Evolutionary conservation across 1,140 invertebrate species (phyloP), one percentile per base, ranked within the genome.

Genomic region (Armadillidium nasatum): DNA sequence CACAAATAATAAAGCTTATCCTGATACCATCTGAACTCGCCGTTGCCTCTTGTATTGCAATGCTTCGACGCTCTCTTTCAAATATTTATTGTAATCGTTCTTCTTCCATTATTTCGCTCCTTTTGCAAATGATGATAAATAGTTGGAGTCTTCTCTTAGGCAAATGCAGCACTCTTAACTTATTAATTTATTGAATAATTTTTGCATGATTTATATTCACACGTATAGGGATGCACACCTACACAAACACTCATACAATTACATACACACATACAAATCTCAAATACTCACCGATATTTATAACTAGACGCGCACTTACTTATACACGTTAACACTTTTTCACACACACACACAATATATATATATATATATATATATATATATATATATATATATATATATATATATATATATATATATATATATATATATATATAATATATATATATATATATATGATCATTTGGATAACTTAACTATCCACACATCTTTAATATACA

Each of bases 111-210:
- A 60, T 60, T 60, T 60, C 50, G 19, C 11, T 15, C 50, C 11
- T 60, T 60, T 60, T 19, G 19, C 50, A 60, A 60, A 60, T 60
- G 50, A 60, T 60, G 50, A 60, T 60, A 60, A 60, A 60, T 60
- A 60, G 50, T 15, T 15, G 19, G 19, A 19, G 2, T 60, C 11
- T 60, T 19, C 50, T 15, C 50, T 60, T 60, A 67, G 66, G 19
- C 66, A 67, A 67, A 67, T 22, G 66, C 19, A 19, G 22, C 19
- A 67, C 19, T 67, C 66, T 67, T 67, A 67, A 21, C 19, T 21
- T 13, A 71, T 71, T 71, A 45, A 71, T 45, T 33, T 71, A 45
- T 13, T n/a, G 69, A 45, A 43, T 33, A 21, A 71, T n/a, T 33
- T 71, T 71, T 43, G 69, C 69, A 71, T 45, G 44, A 15, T 43